Base-by-base conservation (phyloP, 1,140 invertebrate species). In the Magallana angulata region DNA sequence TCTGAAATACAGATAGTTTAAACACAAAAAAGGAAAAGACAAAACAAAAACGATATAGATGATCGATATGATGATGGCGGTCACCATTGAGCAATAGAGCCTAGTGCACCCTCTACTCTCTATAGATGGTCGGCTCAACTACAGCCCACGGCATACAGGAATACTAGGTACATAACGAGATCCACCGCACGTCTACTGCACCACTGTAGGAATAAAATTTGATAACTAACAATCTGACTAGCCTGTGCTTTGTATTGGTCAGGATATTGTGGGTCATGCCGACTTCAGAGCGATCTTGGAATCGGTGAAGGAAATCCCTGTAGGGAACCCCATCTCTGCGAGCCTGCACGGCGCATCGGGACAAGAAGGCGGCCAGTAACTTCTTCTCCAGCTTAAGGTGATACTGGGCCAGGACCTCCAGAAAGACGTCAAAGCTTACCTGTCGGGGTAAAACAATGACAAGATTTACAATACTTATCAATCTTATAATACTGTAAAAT, bases 221-320 rank as follows among this genome's bases (percentile, higher is more conserved):
- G 36, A 88, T 89, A 90, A 91, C 88, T 91, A 90, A 91, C 90
- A 90, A 62, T 89, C 88, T 88, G 84, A 90, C 88, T 89, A 88
- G 93, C 94, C 92, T 94, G 93, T 95, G 93, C 89, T 94, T 93
- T 87, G 92, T 92, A 88, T 94, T 91, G 16, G 93, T 93, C 14
- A 95, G 90, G 24, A 95, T 93, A 80, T 92, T 93, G 87, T 95
- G 94, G 7, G 93, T 90, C 91, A 95, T 94, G 24, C 94, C 94
- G 0, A 83, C 88, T 87, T 95, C 94, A 48, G 93, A 93, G 58
- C 94, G 88, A 89, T 95, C 94, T 91, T 94, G 94, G 91, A 95
- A 95, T 62, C 93, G 89, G 86, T 94, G 92, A 8, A 95, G 88
- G 89, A 95, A 95, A 62, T 94, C 93, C 60, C 91, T 89, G 90